Conservation (phyloP, 2,113 vertebrate species). For the Notothenia rossii region DNA sequence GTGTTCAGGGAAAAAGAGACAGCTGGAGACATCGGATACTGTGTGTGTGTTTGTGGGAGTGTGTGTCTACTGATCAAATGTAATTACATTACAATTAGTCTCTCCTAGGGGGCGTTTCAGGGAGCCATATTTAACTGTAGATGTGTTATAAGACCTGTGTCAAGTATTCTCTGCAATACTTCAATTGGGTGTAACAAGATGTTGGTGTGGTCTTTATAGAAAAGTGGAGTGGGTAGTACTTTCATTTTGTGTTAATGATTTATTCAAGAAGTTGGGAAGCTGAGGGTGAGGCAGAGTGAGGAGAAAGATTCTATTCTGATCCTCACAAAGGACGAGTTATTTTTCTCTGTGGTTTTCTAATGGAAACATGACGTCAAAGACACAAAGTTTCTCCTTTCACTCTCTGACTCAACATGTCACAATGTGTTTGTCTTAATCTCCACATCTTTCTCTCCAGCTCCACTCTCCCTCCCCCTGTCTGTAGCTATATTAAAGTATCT, state of each 20-base stretch:
- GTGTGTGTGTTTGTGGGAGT: constrained; percentile 13
- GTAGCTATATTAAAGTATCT: constrained; percentile 35
- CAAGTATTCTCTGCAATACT: constrained; percentile 8
- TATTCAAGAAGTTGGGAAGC: constrained; percentile 42
- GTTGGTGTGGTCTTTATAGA: background rate
- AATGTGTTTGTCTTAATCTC: constrained; percentile 46
- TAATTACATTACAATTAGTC: constrained; percentile 43
- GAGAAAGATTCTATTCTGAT: constrained; percentile 38
- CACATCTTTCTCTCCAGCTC: constrained; percentile 40
- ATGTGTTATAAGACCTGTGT: constrained; percentile 25
- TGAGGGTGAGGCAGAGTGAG: constrained; percentile 32
- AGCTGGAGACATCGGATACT: constrained; percentile 42
- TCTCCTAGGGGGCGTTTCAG: background rate
- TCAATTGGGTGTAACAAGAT: constrained; percentile 1
- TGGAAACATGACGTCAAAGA: constrained; percentile 62
- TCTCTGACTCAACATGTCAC: constrained; percentile 42
- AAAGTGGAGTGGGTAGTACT: background rate
- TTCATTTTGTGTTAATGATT: constrained; percentile 36
- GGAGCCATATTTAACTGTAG: constrained; percentile 24
- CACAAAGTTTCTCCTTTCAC: constrained; percentile 42
- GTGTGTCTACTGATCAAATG: constrained; percentile 16
- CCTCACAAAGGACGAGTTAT: constrained; percentile 16
- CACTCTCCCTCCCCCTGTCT: background rate
- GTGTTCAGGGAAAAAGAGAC: constrained; percentile 17
- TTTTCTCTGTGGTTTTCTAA: constrained; percentile 31